Base-by-base conservation (phyloP, 2,888 invertebrate species). In the Melinaea marsaeus region DNA sequence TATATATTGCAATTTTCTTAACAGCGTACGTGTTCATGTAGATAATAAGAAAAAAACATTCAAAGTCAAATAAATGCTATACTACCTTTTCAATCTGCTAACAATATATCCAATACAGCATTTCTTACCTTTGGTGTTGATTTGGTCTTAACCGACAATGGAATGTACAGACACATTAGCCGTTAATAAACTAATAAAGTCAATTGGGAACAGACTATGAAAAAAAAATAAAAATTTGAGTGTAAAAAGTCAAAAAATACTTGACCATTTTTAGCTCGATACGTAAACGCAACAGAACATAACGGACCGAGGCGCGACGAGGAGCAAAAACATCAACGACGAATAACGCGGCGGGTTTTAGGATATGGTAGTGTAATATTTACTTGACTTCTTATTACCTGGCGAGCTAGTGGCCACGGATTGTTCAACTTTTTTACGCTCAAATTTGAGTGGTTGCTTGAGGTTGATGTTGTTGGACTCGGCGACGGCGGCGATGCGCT, bases 401-500 rank as follows among this genome's bases (percentile, higher is more conserved):
- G 91, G 91, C 91, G 91, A 91, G 91, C 91, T 91, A 91, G 91
- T 91, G 91, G 91, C 91, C 91, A 91, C 91, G 79, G 91, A 91
- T 91, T 91, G 91, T 91, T 91, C 91, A 91, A 91, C 91, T 91
- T 91, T 91, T 91, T 92, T 92, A 86, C 91, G 90, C 86, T 93
- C 93, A 79, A 95, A 91, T 79, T 93, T 93, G 74, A 97, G 91
- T 71, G 97, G 94, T 77, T 95, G 95, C 84, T 95, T 95, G 64
- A 97, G 92, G 85, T 95, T 95, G 88, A 97, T 94, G 71, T 94
- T 94, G 82, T 95, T 94, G 62, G 96, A 95, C 85, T 97, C 96
- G 1, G 97, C 96, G 73, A 99, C 95, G 62, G 97, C 96, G 62
- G 96, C 97, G 70, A 99, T 85, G 71, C 96, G 92, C 80, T 98